Conservation (phyloP, 2,888 invertebrate species). For the Notocelia uddmanniana region DNA sequence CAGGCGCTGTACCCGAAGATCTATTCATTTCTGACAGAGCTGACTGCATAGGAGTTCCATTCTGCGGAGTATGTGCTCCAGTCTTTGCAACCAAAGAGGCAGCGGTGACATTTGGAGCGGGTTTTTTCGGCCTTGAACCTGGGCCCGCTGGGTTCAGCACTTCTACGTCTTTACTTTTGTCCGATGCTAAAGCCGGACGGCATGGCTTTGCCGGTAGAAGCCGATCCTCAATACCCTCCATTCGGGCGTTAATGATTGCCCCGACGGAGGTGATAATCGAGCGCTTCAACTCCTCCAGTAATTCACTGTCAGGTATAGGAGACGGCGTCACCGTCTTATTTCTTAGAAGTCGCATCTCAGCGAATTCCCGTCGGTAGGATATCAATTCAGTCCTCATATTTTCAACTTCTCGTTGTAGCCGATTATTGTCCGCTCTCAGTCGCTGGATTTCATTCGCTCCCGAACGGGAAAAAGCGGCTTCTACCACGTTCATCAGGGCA, state of each 20-base stretch:
- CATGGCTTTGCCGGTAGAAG: neutral
- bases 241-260: neutral
- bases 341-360: neutral
- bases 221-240: conserved; percentile 2
- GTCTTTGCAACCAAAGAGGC: no score
- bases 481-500: neutral
- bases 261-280: neutral
- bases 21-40: no score
- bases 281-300: neutral
- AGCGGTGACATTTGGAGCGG: no score
- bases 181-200: neutral
- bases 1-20: no score
- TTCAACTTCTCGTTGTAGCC: neutral
- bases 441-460: neutral
- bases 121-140: no score
- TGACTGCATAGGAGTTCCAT: no score
- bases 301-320: neutral
- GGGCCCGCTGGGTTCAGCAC: no score
- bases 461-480: neutral
- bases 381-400: conserved; percentile 3
- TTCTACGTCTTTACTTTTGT: neutral
- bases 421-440: conserved; percentile 2
- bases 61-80: no score
- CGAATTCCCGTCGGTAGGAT: neutral
- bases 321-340: neutral